phyloP scores from a whole-genome alignment of 1,140 invertebrate species.

The Tenebrio molitor region DNA sequence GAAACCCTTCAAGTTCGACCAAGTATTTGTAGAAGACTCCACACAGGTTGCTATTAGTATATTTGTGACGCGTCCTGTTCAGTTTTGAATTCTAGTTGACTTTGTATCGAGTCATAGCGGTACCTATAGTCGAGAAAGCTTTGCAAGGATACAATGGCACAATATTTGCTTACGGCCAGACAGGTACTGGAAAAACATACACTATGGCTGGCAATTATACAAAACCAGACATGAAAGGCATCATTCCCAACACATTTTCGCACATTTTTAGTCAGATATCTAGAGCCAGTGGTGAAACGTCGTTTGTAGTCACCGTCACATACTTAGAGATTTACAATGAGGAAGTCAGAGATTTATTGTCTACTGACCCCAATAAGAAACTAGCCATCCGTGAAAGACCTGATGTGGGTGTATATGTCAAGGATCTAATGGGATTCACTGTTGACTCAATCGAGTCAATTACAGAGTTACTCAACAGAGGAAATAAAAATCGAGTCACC shows the following conservation, averaged over 20 bases:
- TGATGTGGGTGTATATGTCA: slow-evolving; percentile 95
- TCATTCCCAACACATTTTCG: slow-evolving; percentile 97
- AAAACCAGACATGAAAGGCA: slow-evolving; percentile 88
- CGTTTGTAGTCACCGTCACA: slow-evolving; percentile 92
- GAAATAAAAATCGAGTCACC: slow-evolving; percentile 86
- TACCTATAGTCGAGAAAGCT: slow-evolving; percentile 94
- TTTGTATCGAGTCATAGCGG: slow-evolving; percentile 95
- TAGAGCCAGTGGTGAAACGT: slow-evolving; percentile 80
- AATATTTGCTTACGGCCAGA: slow-evolving; percentile 97
- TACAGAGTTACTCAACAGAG: slow-evolving; percentile 90
- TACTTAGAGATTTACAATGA: slow-evolving; percentile 98
- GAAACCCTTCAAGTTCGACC: slow-evolving; percentile 92
- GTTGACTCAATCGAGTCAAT: slow-evolving; percentile 91
- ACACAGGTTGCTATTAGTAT: slow-evolving; percentile 75
- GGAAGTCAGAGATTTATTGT: slow-evolving; percentile 93
- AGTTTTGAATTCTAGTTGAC: slow-evolving; percentile 75
- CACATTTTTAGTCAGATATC: slow-evolving; percentile 97
- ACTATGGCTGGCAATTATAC: slow-evolving; percentile 93
- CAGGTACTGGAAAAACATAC: slow-evolving; percentile 97
- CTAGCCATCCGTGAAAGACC: slow-evolving; percentile 83
- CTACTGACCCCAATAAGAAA: slow-evolving; percentile 76
- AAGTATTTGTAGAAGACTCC: slow-evolving; percentile 89
- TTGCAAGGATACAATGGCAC: slow-evolving; percentile 96
- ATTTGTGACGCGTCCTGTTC: slow-evolving; percentile 3
- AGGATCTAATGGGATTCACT: slow-evolving; percentile 88